Percentiles rank a stretch among this genome's conserved stretches.
Evolutionary conservation across 2,113 vertebrate species (phyloP).

Genomic region (Hemibates koningsi): DNA sequence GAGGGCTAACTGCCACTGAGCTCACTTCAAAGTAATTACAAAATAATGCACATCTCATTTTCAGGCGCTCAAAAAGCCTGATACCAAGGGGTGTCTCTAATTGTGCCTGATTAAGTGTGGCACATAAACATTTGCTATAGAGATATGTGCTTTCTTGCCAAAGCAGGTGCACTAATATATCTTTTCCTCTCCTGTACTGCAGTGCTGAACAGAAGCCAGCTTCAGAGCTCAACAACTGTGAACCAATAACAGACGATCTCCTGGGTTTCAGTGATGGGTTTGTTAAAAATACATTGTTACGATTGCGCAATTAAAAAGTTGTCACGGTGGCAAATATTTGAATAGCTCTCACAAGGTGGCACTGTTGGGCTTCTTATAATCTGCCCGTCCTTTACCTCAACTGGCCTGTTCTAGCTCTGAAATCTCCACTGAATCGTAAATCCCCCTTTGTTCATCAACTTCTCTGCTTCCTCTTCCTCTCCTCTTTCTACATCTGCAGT

Average conservation of each 20-base stretch:
- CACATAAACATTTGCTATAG: background rate
- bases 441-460: conserved; percentile 4
- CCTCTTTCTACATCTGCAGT: conserved; percentile 11
- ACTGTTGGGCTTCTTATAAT: conserved; percentile 29
- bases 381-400: background rate
- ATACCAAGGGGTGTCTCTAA: background rate
- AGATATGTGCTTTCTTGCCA: background rate
- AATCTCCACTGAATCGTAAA: background rate
- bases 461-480: background rate
- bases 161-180: conserved; percentile 8
- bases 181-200: background rate
- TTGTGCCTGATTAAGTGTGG: conserved; percentile 1
- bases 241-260: conserved; percentile 51
- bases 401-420: background rate
- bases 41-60: background rate
- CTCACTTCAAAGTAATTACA: conserved; percentile 10
- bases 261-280: conserved; percentile 54
- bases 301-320: background rate
- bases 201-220: conserved; percentile 32
- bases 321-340: background rate
- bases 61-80: background rate
- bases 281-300: conserved; percentile 14
- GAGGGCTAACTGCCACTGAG: background rate
- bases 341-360: conserved; percentile 47
- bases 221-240: conserved; percentile 5